phyloP scores from a whole-genome alignment of 92 coral and sea anemone genomes.

The Muricea muricata region DNA sequence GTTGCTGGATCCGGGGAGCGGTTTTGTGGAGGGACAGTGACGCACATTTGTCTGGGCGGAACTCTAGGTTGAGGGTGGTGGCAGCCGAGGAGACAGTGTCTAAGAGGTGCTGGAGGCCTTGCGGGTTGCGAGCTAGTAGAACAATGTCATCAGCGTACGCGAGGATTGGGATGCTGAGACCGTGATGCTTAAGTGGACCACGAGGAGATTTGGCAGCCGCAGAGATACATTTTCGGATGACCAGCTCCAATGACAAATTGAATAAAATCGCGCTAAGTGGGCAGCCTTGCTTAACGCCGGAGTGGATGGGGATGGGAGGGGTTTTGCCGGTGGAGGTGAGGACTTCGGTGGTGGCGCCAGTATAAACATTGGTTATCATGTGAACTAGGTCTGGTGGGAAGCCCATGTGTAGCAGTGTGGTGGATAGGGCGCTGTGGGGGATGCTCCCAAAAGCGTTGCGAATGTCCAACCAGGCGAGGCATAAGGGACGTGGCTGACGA shows the following conservation, averaged over 20 bases:
- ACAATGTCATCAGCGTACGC: neutral
- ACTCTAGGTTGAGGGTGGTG: too few species aligned
- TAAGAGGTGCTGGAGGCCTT: too few species aligned
- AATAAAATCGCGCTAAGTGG: conserved; percentile 24
- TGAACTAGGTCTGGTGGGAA: too few species aligned
- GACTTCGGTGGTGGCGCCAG: conserved; percentile 7
- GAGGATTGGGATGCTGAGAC: neutral
- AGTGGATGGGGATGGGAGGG: too few species aligned
- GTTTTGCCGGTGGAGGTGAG: neutral
- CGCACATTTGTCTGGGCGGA: neutral
- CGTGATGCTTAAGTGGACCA: neutral
- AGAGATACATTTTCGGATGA: neutral
- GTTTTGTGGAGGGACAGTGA: neutral
- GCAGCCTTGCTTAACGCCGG: conserved; percentile 26
- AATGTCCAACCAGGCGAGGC: too few species aligned
- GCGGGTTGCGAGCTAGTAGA: too few species aligned
- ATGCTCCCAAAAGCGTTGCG: too few species aligned
- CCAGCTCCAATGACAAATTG: neutral
- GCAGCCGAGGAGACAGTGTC: too few species aligned
- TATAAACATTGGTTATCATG: neutral
- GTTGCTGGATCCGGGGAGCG: neutral
- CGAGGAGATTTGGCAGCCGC: neutral
- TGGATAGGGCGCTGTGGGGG: too few species aligned
- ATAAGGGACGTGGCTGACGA: neutral
- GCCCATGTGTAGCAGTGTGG: too few species aligned